Base-by-base conservation (phyloP, 1,140 invertebrate genomes). In the Drosophila bocki region DNA sequence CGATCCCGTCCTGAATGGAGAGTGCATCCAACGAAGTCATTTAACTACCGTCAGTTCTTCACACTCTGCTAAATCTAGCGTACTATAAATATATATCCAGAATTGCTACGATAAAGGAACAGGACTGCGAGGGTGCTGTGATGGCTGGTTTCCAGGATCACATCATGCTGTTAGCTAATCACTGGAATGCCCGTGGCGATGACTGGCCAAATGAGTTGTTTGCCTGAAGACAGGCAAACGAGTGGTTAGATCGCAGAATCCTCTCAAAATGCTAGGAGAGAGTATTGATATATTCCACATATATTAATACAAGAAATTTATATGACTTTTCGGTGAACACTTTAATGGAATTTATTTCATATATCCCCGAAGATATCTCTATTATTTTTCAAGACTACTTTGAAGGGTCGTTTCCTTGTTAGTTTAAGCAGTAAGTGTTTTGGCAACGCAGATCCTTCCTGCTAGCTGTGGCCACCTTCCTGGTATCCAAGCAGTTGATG, bases 11-110 rank as follows among this genome's bases (percentile, higher is more conserved):
- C 65, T 39, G n/a, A 35, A 50, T 56, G 37, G 13, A 56, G 19
- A 15, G 7, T 26, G 53, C 53, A 62, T 39, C 33, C 47, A n/a
- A 15, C 22, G n/a, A 87, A 86, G 83, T 87, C 83, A 87, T 74
- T 83, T 87, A 75, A 80, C 72, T 88, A 77, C 67, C 76, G 71
- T 42, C 78, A 63, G 48, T 80, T 79, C 61, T 82, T 87, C 84
- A 88, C 76, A 88, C 80, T 80, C 69, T 80, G 80, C 80, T 64
- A 87, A 87, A 87, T 87, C 76, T 83, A 80, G 84, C 84, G 84
- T 78, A 15, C 69, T 62, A 75, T 82, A 53, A 54, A 70, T 62
- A 75, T 82, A 42, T 65, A 33, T 13, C 17, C 13, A 35, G 6
- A 3, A 57, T 26, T 57, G 3, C 7, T 7, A 2, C 7, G 44